Conservation (phyloP, 2,888 invertebrate genomes). For the Eledone cirrhosa region DNA sequence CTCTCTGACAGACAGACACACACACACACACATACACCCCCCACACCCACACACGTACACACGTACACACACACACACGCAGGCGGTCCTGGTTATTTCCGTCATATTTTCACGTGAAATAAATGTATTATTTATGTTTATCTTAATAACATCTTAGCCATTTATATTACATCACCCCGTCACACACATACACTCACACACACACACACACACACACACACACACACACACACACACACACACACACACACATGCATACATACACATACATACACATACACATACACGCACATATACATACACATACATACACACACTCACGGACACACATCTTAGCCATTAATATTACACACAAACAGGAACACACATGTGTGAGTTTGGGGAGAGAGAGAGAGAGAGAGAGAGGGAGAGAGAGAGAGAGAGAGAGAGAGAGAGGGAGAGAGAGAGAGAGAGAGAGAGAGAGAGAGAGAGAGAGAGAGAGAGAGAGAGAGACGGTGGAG, state of each 20-base stretch:
- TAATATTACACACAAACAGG: background rate
- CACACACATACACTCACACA: background rate
- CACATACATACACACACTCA: background rate
- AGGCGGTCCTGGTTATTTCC: too few relatives aligned
- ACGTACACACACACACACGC: background rate
- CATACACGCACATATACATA: background rate
- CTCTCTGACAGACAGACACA: background rate
- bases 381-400: too few relatives aligned
- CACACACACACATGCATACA: background rate
- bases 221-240: background rate
- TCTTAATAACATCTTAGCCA: too few relatives aligned
- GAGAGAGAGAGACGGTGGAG: background rate
- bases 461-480: background rate
- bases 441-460: background rate
- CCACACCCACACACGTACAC: background rate
- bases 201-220: background rate
- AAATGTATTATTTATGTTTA: too few relatives aligned
- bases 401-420: background rate
- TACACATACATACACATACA: background rate
- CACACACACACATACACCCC: background rate
- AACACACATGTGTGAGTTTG: too few relatives aligned
- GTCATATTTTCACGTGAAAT: too few relatives aligned
- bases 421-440: background rate
- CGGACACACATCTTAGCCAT: fast-evolving
- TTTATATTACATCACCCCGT: too few relatives aligned